These are phyloP conservation scores for Aphis gossypii DNA, from an alignment of 1,140 invertebrate species.

Conservation along the genomic window DNA sequence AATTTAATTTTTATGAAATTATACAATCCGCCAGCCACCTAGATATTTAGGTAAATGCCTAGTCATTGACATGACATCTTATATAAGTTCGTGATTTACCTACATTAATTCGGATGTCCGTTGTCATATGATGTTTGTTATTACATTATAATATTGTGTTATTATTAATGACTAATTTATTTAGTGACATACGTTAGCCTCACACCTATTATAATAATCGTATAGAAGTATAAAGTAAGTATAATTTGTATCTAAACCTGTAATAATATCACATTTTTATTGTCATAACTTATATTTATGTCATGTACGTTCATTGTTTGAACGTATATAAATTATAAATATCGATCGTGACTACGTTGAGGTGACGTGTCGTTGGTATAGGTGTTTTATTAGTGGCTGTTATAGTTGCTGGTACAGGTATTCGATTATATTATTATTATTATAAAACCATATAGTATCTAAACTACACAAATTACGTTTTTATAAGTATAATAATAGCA, in stretches of 20 bases:
- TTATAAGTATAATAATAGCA: background rate
- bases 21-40: too few relatives aligned
- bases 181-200: background rate
- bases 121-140: background rate
- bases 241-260: too few relatives aligned
- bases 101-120: background rate
- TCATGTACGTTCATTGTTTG: background rate
- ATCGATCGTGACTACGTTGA: background rate
- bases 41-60: too few relatives aligned
- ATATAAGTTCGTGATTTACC: background rate
- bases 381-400: background rate
- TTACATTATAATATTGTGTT: background rate
- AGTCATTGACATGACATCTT: too few relatives aligned
- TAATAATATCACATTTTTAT: background rate
- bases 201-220: background rate
- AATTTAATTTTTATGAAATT: too few relatives aligned
- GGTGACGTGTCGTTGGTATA: background rate
- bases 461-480: background rate
- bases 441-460: background rate
- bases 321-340: background rate
- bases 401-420: background rate
- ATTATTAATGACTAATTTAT: background rate
- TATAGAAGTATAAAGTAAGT: background rate
- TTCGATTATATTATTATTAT: background rate
- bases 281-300: background rate